Percentiles rank a stretch among this genome's conserved stretches.
phyloP scores from a whole-genome alignment of 2,888 invertebrate species.

The Callimorpha dominula region DNA sequence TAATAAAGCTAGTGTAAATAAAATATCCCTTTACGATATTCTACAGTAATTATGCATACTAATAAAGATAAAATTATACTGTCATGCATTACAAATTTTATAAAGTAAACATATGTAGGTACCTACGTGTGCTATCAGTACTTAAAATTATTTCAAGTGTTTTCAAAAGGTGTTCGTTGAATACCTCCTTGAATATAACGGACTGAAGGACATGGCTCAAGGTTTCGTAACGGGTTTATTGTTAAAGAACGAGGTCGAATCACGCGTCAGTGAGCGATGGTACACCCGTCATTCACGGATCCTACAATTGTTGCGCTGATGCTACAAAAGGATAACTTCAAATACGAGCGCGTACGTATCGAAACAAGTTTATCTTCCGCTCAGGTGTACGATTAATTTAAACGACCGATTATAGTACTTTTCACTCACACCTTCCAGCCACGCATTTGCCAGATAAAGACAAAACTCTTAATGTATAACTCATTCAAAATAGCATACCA shows the following conservation, averaged over 20 bases:
- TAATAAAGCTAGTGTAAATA: not conserved
- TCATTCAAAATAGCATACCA: slow-evolving; percentile 25
- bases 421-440: slow-evolving; percentile 38
- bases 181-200: slow-evolving; percentile 15
- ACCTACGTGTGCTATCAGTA: slow-evolving; percentile 1
- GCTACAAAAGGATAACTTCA: slow-evolving; percentile 12
- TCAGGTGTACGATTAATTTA: slow-evolving; percentile 24
- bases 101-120: not conserved
- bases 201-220: slow-evolving; percentile 43
- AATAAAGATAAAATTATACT: not conserved
- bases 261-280: slow-evolving; percentile 45
- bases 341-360: not conserved
- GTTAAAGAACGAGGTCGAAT: slow-evolving; percentile 61
- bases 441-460: slow-evolving; percentile 48
- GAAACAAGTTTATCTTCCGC: slow-evolving; percentile 44
- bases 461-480: slow-evolving; percentile 24
- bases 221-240: slow-evolving; percentile 53
- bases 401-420: slow-evolving; percentile 25
- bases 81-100: not conserved
- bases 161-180: slow-evolving; percentile 5
- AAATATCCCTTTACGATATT: not conserved
- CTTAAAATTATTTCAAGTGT: not conserved
- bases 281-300: slow-evolving; percentile 6
- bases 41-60: not conserved
- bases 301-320: not conserved